Base-by-base conservation (phyloP, 2,888 invertebrate species). In the Lissocephala sabroskyi region DNA sequence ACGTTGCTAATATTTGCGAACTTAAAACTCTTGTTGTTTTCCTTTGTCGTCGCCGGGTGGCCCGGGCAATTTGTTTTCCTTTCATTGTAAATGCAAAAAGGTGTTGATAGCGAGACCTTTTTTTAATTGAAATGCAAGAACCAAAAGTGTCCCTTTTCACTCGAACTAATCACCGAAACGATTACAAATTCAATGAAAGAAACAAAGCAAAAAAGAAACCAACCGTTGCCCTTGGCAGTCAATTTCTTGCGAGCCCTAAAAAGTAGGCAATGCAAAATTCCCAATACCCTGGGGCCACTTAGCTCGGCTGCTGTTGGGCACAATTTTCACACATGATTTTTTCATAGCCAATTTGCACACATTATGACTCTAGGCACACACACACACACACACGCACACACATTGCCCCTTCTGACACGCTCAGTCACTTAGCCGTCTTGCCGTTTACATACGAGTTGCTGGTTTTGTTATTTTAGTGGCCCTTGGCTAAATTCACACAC, bases 301-400 rank as follows among this genome's bases (percentile, higher is more conserved):
- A 29, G 30, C 9, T 56, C 29, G 36, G 9, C 37, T 32, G 36
- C 10, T 36, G 35, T 35, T 36, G 10, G 35, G 39, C 29, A 47
- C 59, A 53, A 65, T 53, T 65, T 64, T 67, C 66, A 68, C 66
- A 67, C 66, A 67, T 68, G 66, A 67, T 68, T 67, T 65, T 66
- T 68, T 68, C 56, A 64, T 67, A 45, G 64, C 65, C 71, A 70
- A 70, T 70, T 70, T 70, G 65, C 68, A 71, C 68, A 71, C 71
- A 70, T 70, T 71, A 70, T 28, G 35, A 3, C 35, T 14, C 14
- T 14, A 35, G 13, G 16, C 17, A 35, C 4, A 16, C 35, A 35
- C 14, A 17, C 35, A 35, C 13, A 9, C 0, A 35, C 1, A 16
- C 4, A 35, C 26, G 9, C 26, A 26, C 26, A 26, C 9, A 26